A percentile compares a stretch with the other conserved stretches of the same genome.
These are phyloP conservation scores for Dicaeum eximium DNA, from an alignment of 2,113 vertebrate genomes.

Conservation along the genomic window DNA sequence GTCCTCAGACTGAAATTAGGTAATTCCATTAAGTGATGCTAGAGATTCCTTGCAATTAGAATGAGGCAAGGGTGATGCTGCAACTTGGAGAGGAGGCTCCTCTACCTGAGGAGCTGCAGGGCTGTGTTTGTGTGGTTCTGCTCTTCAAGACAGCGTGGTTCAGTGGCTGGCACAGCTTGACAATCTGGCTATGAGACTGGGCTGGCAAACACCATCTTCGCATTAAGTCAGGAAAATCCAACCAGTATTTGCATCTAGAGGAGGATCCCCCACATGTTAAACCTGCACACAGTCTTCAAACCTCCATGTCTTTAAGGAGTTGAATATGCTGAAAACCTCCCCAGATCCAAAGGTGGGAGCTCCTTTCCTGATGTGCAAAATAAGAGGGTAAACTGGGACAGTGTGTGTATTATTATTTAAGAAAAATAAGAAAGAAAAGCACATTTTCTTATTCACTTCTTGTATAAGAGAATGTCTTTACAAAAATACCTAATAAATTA, in stretches of 20 bases:
- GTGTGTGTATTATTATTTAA: background rate
- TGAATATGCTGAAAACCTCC: background rate
- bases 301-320: background rate
- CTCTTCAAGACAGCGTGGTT: rapidly evolving
- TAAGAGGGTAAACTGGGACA: background rate
- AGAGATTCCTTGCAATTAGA: background rate
- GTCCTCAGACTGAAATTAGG: background rate
- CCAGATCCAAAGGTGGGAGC: background rate
- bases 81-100: rapidly evolving
- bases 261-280: background rate
- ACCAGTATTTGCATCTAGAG: background rate
- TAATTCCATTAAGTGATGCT: background rate
- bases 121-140: background rate
- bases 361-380: background rate
- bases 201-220: background rate
- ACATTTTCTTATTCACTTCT: background rate
- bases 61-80: background rate
- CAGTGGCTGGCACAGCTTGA: background rate
- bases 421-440: background rate
- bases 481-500: background rate
- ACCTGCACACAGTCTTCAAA: background rate
- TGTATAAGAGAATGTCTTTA: background rate
- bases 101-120: background rate
- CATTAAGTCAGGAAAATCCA: background rate
- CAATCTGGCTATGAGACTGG: rapidly evolving